A percentile compares a stretch with the other conserved stretches of the same genome.
phyloP scores from a whole-genome alignment of 1,140 invertebrate species.

The Cardiocondyla obscurior region DNA sequence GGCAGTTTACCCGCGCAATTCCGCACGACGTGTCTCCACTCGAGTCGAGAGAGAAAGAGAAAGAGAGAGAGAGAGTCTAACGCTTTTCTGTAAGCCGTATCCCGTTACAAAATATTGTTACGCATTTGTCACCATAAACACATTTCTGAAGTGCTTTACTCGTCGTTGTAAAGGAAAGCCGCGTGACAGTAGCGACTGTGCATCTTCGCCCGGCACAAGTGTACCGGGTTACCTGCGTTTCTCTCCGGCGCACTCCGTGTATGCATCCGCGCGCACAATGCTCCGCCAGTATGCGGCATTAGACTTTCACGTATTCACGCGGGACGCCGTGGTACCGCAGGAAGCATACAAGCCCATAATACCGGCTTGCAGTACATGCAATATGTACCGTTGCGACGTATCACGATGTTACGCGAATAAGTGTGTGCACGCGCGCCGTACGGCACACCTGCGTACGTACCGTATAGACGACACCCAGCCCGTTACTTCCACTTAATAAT shows the following conservation, averaged over 20 bases:
- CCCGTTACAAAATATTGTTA: constrained; percentile 48
- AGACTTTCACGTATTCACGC: constrained; percentile 57
- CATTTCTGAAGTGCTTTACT: constrained; percentile 51
- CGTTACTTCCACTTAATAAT: constrained; percentile 48
- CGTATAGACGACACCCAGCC: not conserved
- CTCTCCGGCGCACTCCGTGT: constrained; percentile 24
- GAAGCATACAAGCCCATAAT: constrained; percentile 59
- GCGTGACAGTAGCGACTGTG: constrained; percentile 46
- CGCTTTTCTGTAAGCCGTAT: constrained; percentile 1
- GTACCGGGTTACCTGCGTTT: constrained; percentile 35
- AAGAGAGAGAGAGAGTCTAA: too few species aligned
- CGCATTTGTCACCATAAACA: constrained; percentile 55
- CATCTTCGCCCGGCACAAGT: constrained; percentile 42
- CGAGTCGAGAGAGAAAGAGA: not conserved
- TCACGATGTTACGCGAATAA: not conserved
- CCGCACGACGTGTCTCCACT: not conserved
- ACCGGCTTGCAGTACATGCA: constrained; percentile 55
- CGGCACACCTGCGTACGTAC: constrained; percentile 26
- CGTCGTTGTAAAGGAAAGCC: constrained; percentile 44
- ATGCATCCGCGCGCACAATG: constrained; percentile 58
- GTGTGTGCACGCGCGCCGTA: not conserved
- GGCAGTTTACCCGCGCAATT: not conserved
- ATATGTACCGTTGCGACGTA: constrained; percentile 56
- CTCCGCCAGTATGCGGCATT: constrained; percentile 33
- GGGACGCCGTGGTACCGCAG: constrained; percentile 45